These are phyloP conservation scores for Pterocles burchelli DNA, from an alignment of 2,113 vertebrate species.

Conservation along the genomic window DNA sequence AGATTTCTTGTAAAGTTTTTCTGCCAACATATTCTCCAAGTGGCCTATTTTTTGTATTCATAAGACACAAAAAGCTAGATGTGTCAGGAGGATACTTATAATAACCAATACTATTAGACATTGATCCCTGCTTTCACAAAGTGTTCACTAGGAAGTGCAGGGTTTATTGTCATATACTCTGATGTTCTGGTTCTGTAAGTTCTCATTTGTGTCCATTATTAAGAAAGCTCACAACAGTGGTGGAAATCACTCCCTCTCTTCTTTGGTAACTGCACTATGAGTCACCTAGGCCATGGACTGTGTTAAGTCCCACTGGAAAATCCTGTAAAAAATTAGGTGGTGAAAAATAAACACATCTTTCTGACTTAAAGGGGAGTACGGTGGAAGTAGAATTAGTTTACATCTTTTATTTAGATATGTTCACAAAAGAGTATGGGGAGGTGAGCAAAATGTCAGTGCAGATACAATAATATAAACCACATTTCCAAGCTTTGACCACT, in stretches of 20 bases:
- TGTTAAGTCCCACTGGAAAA: not conserved
- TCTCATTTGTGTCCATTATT: slow-evolving; percentile 20
- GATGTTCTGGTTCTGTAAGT: not conserved
- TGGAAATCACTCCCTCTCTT: slow-evolving; percentile 2
- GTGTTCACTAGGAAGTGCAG: slow-evolving; percentile 1
- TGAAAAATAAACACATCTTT: not conserved
- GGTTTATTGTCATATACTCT: not conserved
- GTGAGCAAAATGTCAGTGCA: not conserved
- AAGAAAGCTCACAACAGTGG: not conserved
- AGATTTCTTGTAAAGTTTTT: not conserved
- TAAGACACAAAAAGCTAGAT: not conserved
- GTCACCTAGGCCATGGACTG: not conserved
- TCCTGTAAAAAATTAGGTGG: not conserved
- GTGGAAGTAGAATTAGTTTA: not conserved
- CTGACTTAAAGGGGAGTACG: not conserved
- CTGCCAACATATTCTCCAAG: not conserved
- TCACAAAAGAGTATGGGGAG: not conserved
- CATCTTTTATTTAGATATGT: not conserved
- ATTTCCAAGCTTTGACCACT: slow-evolving; percentile 65
- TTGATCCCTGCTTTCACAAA: slow-evolving; percentile 14
- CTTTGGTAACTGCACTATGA: not conserved
- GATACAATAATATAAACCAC: slow-evolving; percentile 29
- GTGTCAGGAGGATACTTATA: not conserved
- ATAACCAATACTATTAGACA: not conserved
- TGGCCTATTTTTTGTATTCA: not conserved